Evolutionary conservation across 2,888 invertebrate genomes (phyloP), one percentile per base, ranked within the genome.

Genomic region (Andrena trimmerana): DNA sequence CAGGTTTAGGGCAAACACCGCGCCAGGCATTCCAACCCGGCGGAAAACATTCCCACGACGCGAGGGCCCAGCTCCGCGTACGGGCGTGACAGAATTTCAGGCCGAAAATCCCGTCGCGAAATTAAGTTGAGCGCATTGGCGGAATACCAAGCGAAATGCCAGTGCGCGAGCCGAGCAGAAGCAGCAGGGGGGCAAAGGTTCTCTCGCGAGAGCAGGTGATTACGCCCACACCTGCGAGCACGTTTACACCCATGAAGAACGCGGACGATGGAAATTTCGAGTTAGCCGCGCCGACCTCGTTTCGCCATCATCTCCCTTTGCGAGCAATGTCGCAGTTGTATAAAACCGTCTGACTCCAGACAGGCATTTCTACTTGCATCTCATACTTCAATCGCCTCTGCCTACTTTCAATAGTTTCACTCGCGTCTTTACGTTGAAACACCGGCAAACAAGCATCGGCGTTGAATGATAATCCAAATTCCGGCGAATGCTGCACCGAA

Each of bases 171-270:
- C n/a, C 69, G 70, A 50, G 63, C 42, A 50, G 57, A 60, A 69
- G 50, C 82, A 84, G 81, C 83, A 36, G 81, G 88, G 81, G 88
- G 83, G 86, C 84, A 80, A 86, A 78, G 81, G 82, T 89, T 86
- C 74, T 67, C 86, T 68, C 78, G 73, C 84, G 85, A 79, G 88
- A 90, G 90, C 92, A 92, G 92, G 92, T 92, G 92, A 92, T 92
- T 91, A 89, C 92, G 90, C 91, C 92, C 89, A 92, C 92, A 89
- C 90, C 89, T 89, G 90, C 88, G 78, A 63, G 65, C 63, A 52
- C 67, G 54, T 50, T 70, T 54, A 31, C 66, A 48, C 67, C 52
- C 78, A 36, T 66, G 54, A 66, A 70, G 62, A 72, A 73, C 62
- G 60, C 10, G 33, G n/a, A 52, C 10, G 24, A 65, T 5, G 42